Evolutionary conservation across 2,113 vertebrate genomes (phyloP).

Genomic region (Phalacrocorax brasilianus): DNA sequence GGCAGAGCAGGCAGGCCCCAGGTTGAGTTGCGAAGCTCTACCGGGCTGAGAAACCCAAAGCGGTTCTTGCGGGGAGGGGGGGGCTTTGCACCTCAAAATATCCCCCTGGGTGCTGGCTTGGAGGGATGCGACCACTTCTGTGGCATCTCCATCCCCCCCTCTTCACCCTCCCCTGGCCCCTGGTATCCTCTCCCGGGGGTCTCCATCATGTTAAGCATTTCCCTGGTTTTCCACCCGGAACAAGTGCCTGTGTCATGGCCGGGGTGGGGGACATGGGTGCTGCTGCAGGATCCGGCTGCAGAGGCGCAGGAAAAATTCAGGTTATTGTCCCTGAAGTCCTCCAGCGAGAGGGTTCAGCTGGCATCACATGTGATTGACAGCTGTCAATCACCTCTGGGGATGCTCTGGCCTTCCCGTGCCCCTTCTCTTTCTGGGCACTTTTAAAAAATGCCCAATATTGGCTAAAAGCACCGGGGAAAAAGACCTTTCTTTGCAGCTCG

Average conservation of each 20-base stretch:
- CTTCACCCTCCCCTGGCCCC: not conserved
- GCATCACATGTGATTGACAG: not conserved
- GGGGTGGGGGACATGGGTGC: fast-evolving
- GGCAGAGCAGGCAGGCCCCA: not conserved
- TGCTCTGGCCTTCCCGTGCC: not conserved
- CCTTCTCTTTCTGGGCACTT: not conserved
- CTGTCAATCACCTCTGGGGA: not conserved
- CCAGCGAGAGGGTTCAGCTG: not conserved
- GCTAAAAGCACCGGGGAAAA: not conserved
- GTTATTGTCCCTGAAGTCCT: not conserved
- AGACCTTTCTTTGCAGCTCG: not conserved
- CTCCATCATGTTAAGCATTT: not conserved
- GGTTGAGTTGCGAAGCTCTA: not conserved
- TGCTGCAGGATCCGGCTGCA: not conserved
- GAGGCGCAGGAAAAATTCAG: not conserved
- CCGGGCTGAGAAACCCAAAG: not conserved
- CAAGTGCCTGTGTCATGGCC: fast-evolving
- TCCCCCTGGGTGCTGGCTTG: fast-evolving
- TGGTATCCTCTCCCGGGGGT: not conserved
- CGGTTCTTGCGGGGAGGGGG: fast-evolving
- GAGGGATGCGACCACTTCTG: fast-evolving
- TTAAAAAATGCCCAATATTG: not conserved
- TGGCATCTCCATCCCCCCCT: not conserved
- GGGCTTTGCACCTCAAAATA: not conserved
- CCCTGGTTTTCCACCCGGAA: not conserved